Base-by-base conservation (phyloP, 2,797 vertebrate species). In the Crypturellus tataupa region DNA sequence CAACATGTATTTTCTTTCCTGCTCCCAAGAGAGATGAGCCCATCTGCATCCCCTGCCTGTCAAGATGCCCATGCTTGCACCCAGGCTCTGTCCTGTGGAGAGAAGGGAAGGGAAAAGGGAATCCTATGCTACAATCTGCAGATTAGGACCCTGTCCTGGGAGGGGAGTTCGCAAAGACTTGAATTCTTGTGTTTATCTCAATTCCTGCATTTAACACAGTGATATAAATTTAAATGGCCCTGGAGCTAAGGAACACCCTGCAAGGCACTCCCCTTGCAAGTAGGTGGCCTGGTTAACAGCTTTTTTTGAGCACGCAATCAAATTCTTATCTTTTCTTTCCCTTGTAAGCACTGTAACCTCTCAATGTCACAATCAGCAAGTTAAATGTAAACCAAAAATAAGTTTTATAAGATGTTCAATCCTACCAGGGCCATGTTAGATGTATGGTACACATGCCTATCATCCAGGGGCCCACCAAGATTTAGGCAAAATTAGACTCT, bases 51-150 rank as follows among this genome's bases (percentile, higher is more conserved):
- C 10, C 11, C 21, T 44, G 23, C 35, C 11, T 42, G n/a, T 17
- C 31, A 35, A 25, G 20, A 14, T 53, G 2, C 31, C n/a, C 9
- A 3, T 1, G 0, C 29, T 15, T 1, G 3, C 24, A 62, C 51
- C 21, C 25, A n/a, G 31, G 27, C 47, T 37, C 12, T 40, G 69
- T 33, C 69, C 63, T 1, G 0, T 58, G 23, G 19, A 70, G 9
- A 25, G 19, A 15, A 33, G 10, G 7, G 10, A 3, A 49, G 25
- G 1, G 9, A 68, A 73, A 35, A 62, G 14, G 31, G 35, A 53
- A 35, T n/a, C 35, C 44, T 59, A 1, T 4, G 35, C 33, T 37
- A n/a, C 35, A 60, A 25, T 27, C 35, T 51, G 35, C n/a, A 40
- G 31, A 35, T 73, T 33, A 44, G 24, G 60, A 55, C 9, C 29